Percentiles rank a stretch among this genome's conserved stretches.
Evolutionary conservation across 2,797 vertebrate species (phyloP).

Genomic region (Pteropus rufus): DNA sequence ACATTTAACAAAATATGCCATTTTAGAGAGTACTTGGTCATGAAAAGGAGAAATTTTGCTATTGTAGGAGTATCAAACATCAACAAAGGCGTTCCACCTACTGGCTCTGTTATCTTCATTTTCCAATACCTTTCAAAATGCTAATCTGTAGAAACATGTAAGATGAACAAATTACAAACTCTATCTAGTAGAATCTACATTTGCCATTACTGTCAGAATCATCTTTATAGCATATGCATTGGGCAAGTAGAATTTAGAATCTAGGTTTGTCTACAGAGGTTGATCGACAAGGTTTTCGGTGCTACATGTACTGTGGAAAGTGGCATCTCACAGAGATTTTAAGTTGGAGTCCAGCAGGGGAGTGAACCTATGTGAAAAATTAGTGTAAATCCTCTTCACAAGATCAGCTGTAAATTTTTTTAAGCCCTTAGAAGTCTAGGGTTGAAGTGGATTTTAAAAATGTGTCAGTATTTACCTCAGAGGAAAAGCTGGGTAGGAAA

Average conservation of each 20-base stretch:
- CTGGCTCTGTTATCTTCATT: background rate
- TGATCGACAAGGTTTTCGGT: background rate
- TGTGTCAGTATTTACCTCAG: background rate
- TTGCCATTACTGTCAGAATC: background rate
- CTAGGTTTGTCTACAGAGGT: background rate
- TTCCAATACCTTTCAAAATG: background rate
- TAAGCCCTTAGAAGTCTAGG: background rate
- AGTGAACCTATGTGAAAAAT: background rate
- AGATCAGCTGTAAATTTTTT: background rate
- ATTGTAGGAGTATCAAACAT: background rate
- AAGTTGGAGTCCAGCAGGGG: background rate
- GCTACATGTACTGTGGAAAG: background rate
- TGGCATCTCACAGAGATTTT: background rate
- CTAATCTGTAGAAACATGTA: background rate
- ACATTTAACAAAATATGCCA: background rate
- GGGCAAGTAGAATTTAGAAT: background rate
- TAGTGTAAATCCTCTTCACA: background rate
- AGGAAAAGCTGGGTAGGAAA: conserved; percentile 29
- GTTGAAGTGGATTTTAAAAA: background rate
- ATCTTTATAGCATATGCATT: background rate
- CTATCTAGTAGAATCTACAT: background rate
- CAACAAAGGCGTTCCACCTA: background rate
- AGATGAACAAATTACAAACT: background rate
- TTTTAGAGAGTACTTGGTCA: background rate
- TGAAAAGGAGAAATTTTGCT: background rate